Base-by-base conservation (phyloP, 2,113 vertebrate species). In the Actenoides hombroni region DNA sequence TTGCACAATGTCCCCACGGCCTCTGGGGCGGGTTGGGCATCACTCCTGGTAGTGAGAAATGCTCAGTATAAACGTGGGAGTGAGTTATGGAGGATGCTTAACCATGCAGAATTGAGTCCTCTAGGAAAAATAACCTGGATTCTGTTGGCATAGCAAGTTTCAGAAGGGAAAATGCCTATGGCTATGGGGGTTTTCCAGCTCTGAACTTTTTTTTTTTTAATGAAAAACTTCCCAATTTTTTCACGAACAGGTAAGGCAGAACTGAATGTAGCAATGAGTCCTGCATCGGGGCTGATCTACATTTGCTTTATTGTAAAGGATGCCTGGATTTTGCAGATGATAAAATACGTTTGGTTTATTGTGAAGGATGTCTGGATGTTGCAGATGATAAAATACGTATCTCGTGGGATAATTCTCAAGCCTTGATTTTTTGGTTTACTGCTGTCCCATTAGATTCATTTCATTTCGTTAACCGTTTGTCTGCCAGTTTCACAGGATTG, bases 221-320 rank as follows among this genome's bases (percentile, higher is more conserved):
- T 39, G 53, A n/a, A 56, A 53, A 76, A 49, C 15, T 46, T 60
- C 31, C 23, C 23, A 8, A 61, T 83, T 53, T 64, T 79, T 49
- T 53, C 54, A 14, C 54, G 25, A 81, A 16, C 61, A 87, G 91
- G 87, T 95, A 95, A 95, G 59, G 81, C 63, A 92, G 91, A 85
- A 48, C 37, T 65, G 42, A 83, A 51, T 4, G 33, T 13, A 39
- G 35, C 2, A 49, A 26, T 1, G 5, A 91, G 37, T 25, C 71
- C 67, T 64, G 37, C 31, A 1, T 3, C 26, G 56, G 33, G 35
- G 39, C 44, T 69, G 39, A 11, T 33, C 16, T 39, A 2, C 7
- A 0, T 61, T 42, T 53, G 42, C 7, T 39, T 93, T 76, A 5
- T 60, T 5, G 5, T 40, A 13, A 73, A 61, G 53, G 26, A 9